A percentile compares a stretch with the other conserved stretches of the same genome.
Evolutionary conservation across 2,888 invertebrate genomes (phyloP).

Genomic region (Aspidapion aeneum): DNA sequence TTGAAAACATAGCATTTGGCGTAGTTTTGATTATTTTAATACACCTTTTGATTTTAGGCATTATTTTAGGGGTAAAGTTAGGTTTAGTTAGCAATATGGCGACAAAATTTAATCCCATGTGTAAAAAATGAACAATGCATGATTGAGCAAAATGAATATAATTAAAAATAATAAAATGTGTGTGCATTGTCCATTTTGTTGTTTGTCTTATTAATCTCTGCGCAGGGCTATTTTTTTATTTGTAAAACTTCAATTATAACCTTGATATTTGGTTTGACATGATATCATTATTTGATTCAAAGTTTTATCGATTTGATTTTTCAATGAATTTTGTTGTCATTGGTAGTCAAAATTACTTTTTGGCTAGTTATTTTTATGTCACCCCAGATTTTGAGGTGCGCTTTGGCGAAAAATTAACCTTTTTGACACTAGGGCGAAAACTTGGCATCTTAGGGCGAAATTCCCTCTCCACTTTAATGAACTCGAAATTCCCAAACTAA

Average conservation of each 20-base stretch:
- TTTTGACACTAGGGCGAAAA: background rate
- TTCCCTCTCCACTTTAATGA: background rate
- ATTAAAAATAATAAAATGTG: background rate
- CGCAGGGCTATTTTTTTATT: background rate
- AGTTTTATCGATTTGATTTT: too few relatives aligned
- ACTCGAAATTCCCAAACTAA: slow-evolving; percentile 13
- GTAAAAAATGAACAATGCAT: background rate
- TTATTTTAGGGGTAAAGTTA: background rate
- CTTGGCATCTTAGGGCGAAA: background rate
- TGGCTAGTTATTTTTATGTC: too few relatives aligned
- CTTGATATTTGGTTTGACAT: background rate
- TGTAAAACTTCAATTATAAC: background rate
- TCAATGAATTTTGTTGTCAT: too few relatives aligned
- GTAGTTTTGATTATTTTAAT: background rate
- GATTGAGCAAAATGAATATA: background rate
- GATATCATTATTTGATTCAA: too few relatives aligned
- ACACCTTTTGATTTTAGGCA: background rate
- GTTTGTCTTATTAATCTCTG: background rate
- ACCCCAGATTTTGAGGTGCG: slow-evolving; percentile 17
- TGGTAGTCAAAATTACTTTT: too few relatives aligned
- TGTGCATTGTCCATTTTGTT: background rate
- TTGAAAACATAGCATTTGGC: background rate
- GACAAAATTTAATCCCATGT: background rate
- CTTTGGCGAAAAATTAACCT: slow-evolving; percentile 13
- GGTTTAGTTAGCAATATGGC: background rate